Base-by-base conservation (phyloP, 2,888 invertebrate species). In the Caenorhabditis parvicauda region DNA sequence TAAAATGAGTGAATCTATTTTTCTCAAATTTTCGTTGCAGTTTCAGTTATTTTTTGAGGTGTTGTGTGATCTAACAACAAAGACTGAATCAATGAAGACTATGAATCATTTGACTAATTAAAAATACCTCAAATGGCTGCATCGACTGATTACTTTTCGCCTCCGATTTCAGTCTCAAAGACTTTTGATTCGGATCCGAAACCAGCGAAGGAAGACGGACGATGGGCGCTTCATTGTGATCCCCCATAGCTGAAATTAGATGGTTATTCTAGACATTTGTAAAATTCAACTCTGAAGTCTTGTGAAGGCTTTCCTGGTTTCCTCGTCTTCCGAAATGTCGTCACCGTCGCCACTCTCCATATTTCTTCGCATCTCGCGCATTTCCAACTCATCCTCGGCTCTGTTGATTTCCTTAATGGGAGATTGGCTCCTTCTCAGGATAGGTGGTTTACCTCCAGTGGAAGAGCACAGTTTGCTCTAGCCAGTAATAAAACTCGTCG, bases 331-430 rank as follows among this genome's bases (percentile, higher is more conserved):
- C 3, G 43, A 49, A 0, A 46, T 27, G 3, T 54, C 59, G 4
- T 56, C 54, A 21, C 51, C 59, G 7, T 52, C 49, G 27, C 37
- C 29, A 17, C 29, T 42, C 19, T 54, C 46, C 19, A 69, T 17
- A 35, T 64, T 54, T 35, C 69, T 25, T 24, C 69, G 42, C 65
- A 66, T 61, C 43, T 61, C 65, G 22, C 71, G 56, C 65, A 71
- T 65, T 45, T 71, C 71, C 27, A 71, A 29, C 14, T 53, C 49
- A 46, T 71, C 71, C 43, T 64, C 63, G 12, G 64, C 71, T 17
- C 61, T 57, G 24, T 65, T 57, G 2, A 71, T 41, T 7, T 22
- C 22, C 60, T 60, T n/a, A n/a, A n/a, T n/a, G n/a, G 24, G 42
- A 60, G 35, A 3, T 21, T 28, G 4, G 3, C n/a, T 27, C 24